Evolutionary conservation across 2,113 vertebrate genomes (phyloP), one percentile per base, ranked within the genome.

Genomic region (Nansenia antarctica): DNA sequence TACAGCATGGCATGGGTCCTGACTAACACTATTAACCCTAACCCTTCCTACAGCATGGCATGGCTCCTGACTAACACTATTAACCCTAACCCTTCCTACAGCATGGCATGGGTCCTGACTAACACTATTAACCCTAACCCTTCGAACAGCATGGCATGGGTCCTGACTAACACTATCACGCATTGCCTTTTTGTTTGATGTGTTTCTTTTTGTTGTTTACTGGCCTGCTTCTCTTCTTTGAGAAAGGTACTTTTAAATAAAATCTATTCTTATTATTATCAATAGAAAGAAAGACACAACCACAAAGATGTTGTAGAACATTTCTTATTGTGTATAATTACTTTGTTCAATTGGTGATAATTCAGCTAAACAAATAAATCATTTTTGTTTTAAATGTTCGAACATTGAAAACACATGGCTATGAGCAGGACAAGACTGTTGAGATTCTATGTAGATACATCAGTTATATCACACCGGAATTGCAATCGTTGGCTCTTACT

Each of bases 401-500:
- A 55, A 42, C 29, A 32, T 62, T 47, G 27, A 54, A 67, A 52
- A 76, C 39, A 5, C 67, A n/a, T 26, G 32, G 29, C 67, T 57
- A 30, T 37, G 37, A 45, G 35, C 63, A 24, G 26, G 39, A 34
- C 54, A 31, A 72, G 64, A 69, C 65, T 52, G 9, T 54, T 18
- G 39, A 3, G 32, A 60, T 18, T 70, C 52, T 65, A 35, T 62
- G 39, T 60, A 66, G 27, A 62, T 39, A 66, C 31, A 66, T 49
- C 34, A 55, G 72, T 53, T 69, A 81, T 29, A 62, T 69, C 20
- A 30, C 47, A 77, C 52, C 72, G 57, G 35, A 71, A 71, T 72
- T 49, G 20, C 70, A 53, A 24, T 45, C 37, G 70, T 61, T 67
- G 66, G 60, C 31, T 81, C 49, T 31, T 70, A 72, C 72, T 61